Evolutionary conservation across 2,113 vertebrate species (phyloP).

Genomic region (Monarcha castaneiventris): DNA sequence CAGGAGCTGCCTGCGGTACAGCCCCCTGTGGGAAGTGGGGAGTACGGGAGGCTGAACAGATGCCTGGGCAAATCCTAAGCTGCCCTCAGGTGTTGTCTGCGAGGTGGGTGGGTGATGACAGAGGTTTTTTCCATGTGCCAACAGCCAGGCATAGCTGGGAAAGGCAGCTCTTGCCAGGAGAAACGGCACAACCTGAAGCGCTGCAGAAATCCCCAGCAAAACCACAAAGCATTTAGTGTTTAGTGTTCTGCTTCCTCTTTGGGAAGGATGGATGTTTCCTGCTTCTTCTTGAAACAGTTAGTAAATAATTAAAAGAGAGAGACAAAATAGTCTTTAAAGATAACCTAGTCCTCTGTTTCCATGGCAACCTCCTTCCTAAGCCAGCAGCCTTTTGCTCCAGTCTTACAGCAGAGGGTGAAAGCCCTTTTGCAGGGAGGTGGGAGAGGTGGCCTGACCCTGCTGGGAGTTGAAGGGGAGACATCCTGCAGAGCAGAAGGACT

Average conservation of each 20-base stretch:
- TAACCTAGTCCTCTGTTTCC: constrained; percentile 55
- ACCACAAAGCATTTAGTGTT: not conserved
- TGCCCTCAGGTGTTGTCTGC: constrained; percentile 27
- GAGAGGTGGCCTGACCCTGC: not conserved
- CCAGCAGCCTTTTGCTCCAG: constrained; percentile 18
- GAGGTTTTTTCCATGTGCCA: not conserved
- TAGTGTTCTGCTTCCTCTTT: not conserved
- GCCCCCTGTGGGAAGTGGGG: not conserved
- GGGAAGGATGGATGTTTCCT: constrained; percentile 4
- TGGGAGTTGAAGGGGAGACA: not conserved
- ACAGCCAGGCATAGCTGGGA: not conserved
- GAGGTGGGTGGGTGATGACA: constrained; percentile 38
- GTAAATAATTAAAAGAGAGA: constrained; percentile 70
- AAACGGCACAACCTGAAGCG: not conserved
- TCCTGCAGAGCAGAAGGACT: not conserved
- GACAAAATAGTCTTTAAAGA: constrained; percentile 61
- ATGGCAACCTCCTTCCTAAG: constrained; percentile 48
- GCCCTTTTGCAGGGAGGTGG: not conserved
- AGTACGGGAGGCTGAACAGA: not conserved
- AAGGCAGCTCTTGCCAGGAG: not conserved
- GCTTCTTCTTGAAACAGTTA: constrained; percentile 49
- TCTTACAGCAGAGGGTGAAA: not conserved
- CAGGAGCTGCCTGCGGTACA: not conserved
- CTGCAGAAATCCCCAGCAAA: not conserved
- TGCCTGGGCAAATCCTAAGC: not conserved